phyloP scores from a whole-genome alignment of 2,888 invertebrate species.

The Drosophila tripunctata region DNA sequence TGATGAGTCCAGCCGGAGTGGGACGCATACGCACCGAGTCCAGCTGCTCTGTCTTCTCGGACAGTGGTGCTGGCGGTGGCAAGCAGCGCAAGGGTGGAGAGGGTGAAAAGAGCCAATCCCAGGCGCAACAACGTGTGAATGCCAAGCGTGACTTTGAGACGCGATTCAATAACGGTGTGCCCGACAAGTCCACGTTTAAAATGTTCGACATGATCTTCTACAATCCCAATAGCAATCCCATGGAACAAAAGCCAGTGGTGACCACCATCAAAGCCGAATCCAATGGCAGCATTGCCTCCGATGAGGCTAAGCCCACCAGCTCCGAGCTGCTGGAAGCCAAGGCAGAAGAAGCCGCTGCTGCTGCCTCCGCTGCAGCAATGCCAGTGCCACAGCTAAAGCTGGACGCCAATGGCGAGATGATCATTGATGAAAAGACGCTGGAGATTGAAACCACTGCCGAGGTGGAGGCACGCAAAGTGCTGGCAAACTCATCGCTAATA shows the following conservation, averaged over 20 bases:
- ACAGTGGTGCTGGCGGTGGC: constrained; percentile 54
- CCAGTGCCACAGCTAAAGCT: constrained; percentile 94
- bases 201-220: constrained; percentile 97
- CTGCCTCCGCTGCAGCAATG: constrained; percentile 81
- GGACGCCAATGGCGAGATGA: constrained; percentile 92
- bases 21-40: constrained; percentile 84
- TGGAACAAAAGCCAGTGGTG: constrained; percentile 85
- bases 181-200: constrained; percentile 89
- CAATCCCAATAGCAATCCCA: constrained; percentile 92
- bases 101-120: constrained; percentile 85
- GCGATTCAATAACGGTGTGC: constrained; percentile 81
- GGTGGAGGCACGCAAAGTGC: constrained; percentile 86
- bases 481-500: constrained; percentile 88
- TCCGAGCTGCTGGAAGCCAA: constrained; percentile 51
- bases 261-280: constrained; percentile 74
- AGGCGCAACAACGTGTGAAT: constrained; percentile 84
- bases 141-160: constrained; percentile 81
- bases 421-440: constrained; percentile 93
- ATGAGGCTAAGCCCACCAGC: constrained; percentile 48
- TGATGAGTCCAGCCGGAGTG: constrained; percentile 68
- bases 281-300: constrained; percentile 5
- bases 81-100: constrained; percentile 78
- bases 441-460: constrained; percentile 88
- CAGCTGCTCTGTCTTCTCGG: constrained; percentile 82
- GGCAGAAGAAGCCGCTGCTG: constrained; percentile 16